Conservation (phyloP, 2,113 vertebrate species). For the Pomatorhinus ruficollis region DNA sequence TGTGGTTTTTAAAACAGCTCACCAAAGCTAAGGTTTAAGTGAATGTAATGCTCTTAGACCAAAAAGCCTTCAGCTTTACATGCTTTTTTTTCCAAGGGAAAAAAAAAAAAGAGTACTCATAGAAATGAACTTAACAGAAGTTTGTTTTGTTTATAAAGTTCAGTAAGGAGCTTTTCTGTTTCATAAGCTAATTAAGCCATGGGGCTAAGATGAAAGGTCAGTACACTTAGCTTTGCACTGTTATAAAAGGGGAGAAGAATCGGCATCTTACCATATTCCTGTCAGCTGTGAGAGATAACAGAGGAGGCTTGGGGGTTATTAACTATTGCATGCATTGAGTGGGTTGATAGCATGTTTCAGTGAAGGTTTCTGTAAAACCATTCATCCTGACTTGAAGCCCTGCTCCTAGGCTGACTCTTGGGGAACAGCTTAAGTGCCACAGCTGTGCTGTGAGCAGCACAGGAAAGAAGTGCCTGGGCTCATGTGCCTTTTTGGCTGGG, state of each 20-base stretch:
- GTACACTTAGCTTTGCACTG: background rate
- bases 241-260: background rate
- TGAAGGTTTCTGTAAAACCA: background rate
- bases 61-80: slow-evolving; percentile 13
- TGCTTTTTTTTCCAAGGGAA: background rate
- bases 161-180: slow-evolving; percentile 65
- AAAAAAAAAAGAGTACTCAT: background rate
- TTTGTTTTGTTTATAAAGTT: slow-evolving; percentile 66
- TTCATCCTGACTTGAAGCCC: background rate
- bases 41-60: slow-evolving; percentile 61
- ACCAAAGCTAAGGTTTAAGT: slow-evolving; percentile 48
- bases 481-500: fast-evolving
- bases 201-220: slow-evolving; percentile 54
- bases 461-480: background rate
- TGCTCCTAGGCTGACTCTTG: background rate
- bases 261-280: background rate
- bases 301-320: slow-evolving; percentile 1
- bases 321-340: background rate
- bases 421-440: background rate
- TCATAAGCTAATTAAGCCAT: slow-evolving; percentile 56
- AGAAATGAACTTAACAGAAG: slow-evolving; percentile 31
- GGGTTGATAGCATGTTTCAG: background rate
- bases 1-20: slow-evolving; percentile 51
- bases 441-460: background rate
- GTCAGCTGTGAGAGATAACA: background rate